Conservation (phyloP, 2,888 invertebrate genomes). For the Neelides folsomi region DNA sequence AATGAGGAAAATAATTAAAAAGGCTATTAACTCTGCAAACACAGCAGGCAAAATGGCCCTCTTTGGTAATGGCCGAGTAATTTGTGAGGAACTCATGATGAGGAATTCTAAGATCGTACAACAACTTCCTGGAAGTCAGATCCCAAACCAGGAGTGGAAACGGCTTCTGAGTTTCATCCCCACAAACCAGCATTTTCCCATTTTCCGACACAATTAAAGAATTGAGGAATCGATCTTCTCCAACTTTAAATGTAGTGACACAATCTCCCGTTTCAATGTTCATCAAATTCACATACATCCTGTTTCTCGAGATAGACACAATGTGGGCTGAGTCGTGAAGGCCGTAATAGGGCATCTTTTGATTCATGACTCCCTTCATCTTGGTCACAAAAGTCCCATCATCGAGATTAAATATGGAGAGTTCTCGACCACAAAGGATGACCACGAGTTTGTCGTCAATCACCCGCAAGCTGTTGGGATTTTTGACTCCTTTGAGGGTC, state of each 20-base stretch:
- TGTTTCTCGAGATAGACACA: slow-evolving; percentile 68
- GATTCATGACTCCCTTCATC: slow-evolving; percentile 77
- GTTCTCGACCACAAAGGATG: slow-evolving; percentile 65
- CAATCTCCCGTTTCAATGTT: slow-evolving; percentile 67
- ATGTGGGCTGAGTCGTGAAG: slow-evolving; percentile 64
- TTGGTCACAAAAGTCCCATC: slow-evolving; percentile 57
- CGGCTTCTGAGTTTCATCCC: slow-evolving; percentile 83
- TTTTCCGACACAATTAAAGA: slow-evolving; percentile 75
- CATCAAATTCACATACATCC: slow-evolving; percentile 81
- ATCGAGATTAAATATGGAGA: slow-evolving; percentile 65
- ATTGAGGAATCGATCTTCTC: slow-evolving; percentile 78
- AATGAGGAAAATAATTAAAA: background rate
- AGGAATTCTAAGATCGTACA: slow-evolving; percentile 74
- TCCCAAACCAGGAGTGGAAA: slow-evolving; percentile 84
- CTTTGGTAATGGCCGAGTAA: slow-evolving; percentile 69
- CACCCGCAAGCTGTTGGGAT: slow-evolving; percentile 63
- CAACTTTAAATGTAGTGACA: slow-evolving; percentile 69
- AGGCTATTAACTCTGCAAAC: slow-evolving; percentile 40
- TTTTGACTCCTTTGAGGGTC: slow-evolving; percentile 56
- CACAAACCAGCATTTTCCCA: slow-evolving; percentile 74
- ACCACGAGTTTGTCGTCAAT: slow-evolving; percentile 57
- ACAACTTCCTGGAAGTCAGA: slow-evolving; percentile 62
- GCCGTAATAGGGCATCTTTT: slow-evolving; percentile 81
- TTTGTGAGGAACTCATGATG: slow-evolving; percentile 78
- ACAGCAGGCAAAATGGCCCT: slow-evolving; percentile 52